Base-by-base conservation (phyloP, 2,113 vertebrate species). In the Origma solitaria region DNA sequence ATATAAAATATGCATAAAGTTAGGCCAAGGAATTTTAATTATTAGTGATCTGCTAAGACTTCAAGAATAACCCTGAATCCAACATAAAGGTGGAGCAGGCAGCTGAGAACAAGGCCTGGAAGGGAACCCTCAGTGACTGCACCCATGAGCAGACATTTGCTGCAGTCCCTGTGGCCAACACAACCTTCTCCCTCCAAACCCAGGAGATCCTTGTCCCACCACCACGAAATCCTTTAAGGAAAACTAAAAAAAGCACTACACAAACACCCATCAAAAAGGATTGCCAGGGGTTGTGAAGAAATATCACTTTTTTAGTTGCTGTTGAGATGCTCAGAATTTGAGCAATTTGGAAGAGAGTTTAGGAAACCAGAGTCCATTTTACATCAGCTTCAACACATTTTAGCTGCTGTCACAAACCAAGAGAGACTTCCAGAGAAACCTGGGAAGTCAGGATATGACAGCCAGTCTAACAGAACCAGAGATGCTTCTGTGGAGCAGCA, bases 141-240 rank as follows among this genome's bases (percentile, higher is more conserved):
- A 0, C 6, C 37, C 6, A 4, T 7, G 27, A 24, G 24, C 6
- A 33, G 25, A 15, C 0, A 0, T 1, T 45, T 37, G 8, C n/a
- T 35, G 44, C 40, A 61, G 37, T 49, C 54, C 15, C 68, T n/a
- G 10, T 0, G 0, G 24, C 50, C 3, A 65, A 27, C 6, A 17
- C 0, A 33, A 73, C 37, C 35, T 72, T 11, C 20, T 35, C 18
- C 30, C 38, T 42, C 7, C 15, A n/a, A 45, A 24, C 27, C 21
- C 53, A 68, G 30, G 40, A 86, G 17, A 64, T 8, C 23, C 25
- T 71, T 28, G 25, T 10, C 14, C 38, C 21, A 66, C 6, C 18
- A 54, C 40, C 40, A 30, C 3, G 11, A 72, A 51, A 73, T 5
- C 10, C 58, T 72, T 38, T 7, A 17, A 38, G 21, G 28, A 69